These are phyloP conservation scores for Papilio polyxenes DNA, from an alignment of 1,140 invertebrate genomes.

Conservation along the genomic window DNA sequence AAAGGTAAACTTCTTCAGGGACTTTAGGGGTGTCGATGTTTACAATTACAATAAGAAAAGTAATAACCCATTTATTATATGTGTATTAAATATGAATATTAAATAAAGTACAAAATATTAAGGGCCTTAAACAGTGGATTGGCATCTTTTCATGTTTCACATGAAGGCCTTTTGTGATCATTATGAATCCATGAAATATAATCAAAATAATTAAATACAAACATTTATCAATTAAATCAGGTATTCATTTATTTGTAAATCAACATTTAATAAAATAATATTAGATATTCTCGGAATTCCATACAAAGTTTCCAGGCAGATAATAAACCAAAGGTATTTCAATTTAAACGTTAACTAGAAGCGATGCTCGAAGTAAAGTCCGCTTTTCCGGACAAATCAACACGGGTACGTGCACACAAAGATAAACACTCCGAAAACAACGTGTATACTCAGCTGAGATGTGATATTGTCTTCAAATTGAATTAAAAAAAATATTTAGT, in stretches of 20 bases:
- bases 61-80: neutral
- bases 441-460: neutral
- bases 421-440: constrained; percentile 15
- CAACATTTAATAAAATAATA: neutral
- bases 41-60: neutral
- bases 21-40: constrained; percentile 21
- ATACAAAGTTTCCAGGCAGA: neutral
- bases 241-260: neutral
- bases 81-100: neutral
- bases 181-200: too few relatives aligned
- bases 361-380: neutral
- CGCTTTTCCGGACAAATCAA: constrained; percentile 14
- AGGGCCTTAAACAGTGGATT: too few relatives aligned
- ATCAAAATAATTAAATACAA: neutral
- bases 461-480: neutral
- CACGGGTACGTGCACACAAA: constrained; percentile 8
- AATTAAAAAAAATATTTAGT: neutral
- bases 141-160: too few relatives aligned
- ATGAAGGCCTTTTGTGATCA: too few relatives aligned
- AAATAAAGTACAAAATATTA: neutral
- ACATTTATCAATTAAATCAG: neutral
- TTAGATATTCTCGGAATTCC: neutral
- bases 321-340: constrained; percentile 5
- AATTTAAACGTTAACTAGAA: constrained; percentile 6
- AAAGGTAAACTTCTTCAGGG: constrained; percentile 58